phyloP scores from a whole-genome alignment of 2,797 vertebrate species.

The Moxostoma hubbsi region DNA sequence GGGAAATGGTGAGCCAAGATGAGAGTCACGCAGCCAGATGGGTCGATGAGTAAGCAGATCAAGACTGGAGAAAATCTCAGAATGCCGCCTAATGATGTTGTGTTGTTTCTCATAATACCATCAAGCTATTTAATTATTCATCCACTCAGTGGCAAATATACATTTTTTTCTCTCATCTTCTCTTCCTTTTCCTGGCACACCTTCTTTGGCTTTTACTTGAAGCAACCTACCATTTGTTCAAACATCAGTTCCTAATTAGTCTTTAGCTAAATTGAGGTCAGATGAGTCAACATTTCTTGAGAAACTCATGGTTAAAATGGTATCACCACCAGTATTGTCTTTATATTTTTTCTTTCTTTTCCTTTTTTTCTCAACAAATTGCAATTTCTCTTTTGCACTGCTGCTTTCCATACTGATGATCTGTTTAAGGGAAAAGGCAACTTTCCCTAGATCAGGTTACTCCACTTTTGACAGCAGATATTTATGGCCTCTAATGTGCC shows the following conservation, averaged over 20 bases:
- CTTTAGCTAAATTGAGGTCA: neutral
- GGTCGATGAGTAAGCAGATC: conserved; percentile 49
- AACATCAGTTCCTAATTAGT: conserved; percentile 5
- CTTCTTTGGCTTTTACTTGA: neutral
- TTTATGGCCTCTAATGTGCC: conserved; percentile 33
- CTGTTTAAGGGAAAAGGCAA: conserved; percentile 11
- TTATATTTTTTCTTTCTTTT: neutral
- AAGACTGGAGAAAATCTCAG: conserved; percentile 61
- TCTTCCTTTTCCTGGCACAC: conserved; percentile 9
- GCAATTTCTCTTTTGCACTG: neutral
- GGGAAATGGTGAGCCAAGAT: conserved; percentile 37
- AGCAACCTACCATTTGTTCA: conserved; percentile 3
- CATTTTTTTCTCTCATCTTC: conserved; percentile 14
- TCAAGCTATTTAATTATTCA: conserved; percentile 79
- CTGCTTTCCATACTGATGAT: conserved; percentile 17
- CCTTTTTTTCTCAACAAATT: neutral
- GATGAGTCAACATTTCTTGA: neutral
- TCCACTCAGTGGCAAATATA: conserved; percentile 61
- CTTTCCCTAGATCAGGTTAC: conserved; percentile 70
- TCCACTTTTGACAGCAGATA: conserved; percentile 50
- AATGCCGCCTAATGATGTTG: conserved; percentile 59
- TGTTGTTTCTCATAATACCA: conserved; percentile 74
- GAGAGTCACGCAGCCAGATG: conserved; percentile 46
- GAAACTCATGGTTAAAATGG: neutral
- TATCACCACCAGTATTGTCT: conserved; percentile 4